Conservation (phyloP, 1,140 invertebrate species). For the Bombus picipes region DNA sequence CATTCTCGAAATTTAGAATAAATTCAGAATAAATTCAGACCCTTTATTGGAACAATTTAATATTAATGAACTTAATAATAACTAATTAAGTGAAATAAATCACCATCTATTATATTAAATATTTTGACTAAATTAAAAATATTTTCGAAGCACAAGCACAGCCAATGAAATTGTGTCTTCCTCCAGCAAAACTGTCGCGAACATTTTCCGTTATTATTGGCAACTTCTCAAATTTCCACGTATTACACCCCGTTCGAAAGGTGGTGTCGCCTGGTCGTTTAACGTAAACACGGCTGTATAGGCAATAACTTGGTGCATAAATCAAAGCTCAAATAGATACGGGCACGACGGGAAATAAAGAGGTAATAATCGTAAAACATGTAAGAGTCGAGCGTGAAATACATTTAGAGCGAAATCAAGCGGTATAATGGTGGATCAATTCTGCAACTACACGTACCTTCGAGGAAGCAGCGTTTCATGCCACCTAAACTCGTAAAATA, state of each 20-base stretch:
- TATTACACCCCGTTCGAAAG: not conserved
- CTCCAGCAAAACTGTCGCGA: not conserved
- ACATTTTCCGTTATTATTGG: not conserved
- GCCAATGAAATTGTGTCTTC: not conserved
- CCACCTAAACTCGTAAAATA: slow-evolving; percentile 67
- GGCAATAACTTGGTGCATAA: slow-evolving; percentile 33
- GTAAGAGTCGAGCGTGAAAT: slow-evolving; percentile 49
- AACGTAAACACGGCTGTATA: slow-evolving; percentile 15
- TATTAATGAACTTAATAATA: too few relatives aligned
- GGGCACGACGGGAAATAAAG: slow-evolving; percentile 32
- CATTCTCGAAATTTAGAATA: not conserved
- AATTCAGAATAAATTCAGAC: not conserved
- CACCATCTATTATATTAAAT: not conserved
- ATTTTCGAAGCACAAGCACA: not conserved
- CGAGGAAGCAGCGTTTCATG: slow-evolving; percentile 57
- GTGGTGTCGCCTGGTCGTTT: slow-evolving; percentile 17
- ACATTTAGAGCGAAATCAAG: slow-evolving; percentile 50
- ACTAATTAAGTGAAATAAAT: not conserved
- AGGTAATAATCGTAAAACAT: slow-evolving; percentile 53
- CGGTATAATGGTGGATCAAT: slow-evolving; percentile 46
- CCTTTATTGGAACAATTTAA: not conserved
- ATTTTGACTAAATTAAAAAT: not conserved
- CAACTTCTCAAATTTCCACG: slow-evolving; percentile 10
- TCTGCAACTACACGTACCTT: slow-evolving; percentile 30
- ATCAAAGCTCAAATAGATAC: slow-evolving; percentile 43